Base-by-base conservation (phyloP, 2,113 vertebrate species). In the Clinocottus analis region DNA sequence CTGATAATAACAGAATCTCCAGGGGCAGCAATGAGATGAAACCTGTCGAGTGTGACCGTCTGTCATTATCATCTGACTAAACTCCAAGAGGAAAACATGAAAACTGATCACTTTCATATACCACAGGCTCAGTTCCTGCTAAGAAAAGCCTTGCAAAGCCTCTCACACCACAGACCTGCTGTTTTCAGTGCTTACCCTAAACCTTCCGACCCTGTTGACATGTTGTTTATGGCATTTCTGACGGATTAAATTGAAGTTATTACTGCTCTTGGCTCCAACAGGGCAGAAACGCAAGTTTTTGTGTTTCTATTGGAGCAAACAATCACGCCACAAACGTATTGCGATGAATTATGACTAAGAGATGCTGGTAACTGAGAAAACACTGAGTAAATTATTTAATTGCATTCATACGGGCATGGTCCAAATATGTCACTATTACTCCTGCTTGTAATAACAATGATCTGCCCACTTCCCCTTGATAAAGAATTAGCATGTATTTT, bases 61-160 rank as follows among this genome's bases (percentile, higher is more conserved):
- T 83, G 84, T 81, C 84, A 80, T 86, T 64, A 81, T 49, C 43
- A 19, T 66, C 79, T 76, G 59, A 76, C 69, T 41, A 64, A 79
- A 74, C 80, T 79, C 71, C 11, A 19, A 17, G n/a, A 72, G 72
- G 62, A 86, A 83, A 85, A 85, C 56, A 85, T 63, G 66, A 81
- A 62, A 64, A 81, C 60, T 71, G 71, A 65, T 86, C 83, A 62
- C 80, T 85, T 87, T 85, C 68, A 83, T 25, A 79, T 76, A 14
- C 74, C 79, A 33, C 14, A 23, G 78, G 70, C 82, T 78, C 70
- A 76, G 84, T 84, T 91, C 83, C 86, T 85, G 64, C 61, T 87
- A 5, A 70, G 45, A 90, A 79, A 87, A 80, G 62, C 75, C 60
- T 69, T 3, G 7, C 58, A 4, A 7, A 53, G 64, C 5, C 66